Evolutionary conservation across 2,888 invertebrate genomes (phyloP).

Genomic region (Idaea aversata): DNA sequence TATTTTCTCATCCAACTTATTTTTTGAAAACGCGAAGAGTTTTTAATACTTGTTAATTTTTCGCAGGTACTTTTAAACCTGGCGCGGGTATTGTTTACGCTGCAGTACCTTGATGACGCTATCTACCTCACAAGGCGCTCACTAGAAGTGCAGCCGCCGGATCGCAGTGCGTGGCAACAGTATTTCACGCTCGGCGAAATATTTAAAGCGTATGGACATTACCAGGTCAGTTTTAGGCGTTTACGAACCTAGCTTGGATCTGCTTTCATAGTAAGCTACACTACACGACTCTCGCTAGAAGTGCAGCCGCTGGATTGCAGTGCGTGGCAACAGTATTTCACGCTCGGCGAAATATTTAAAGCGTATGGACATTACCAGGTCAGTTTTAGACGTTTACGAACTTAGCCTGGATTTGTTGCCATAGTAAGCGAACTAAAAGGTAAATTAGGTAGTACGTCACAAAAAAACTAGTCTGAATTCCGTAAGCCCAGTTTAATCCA

Average conservation of each 20-base stretch:
- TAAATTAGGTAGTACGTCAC: no score
- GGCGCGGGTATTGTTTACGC: slow-evolving; percentile 90
- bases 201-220: slow-evolving; percentile 94
- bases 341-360: neutral
- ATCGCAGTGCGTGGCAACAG: slow-evolving; percentile 94
- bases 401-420: neutral
- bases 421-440: no score
- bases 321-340: no score
- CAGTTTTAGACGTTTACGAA: neutral
- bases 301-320: no score
- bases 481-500: neutral
- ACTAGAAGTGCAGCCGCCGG: slow-evolving; percentile 90
- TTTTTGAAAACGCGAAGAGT: no score
- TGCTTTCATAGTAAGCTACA: no score
- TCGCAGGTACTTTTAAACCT: slow-evolving; percentile 87
- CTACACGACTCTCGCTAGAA: no score
- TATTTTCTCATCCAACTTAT: slow-evolving; percentile 10
- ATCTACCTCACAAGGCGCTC: slow-evolving; percentile 92
- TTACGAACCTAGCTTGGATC: neutral
- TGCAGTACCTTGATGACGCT: slow-evolving; percentile 94
- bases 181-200: slow-evolving; percentile 95
- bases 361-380: neutral
- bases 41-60: neutral
- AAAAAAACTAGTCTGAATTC: no score
- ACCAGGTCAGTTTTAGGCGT: slow-evolving; percentile 61